A percentile compares a stretch with the other conserved stretches of the same genome.
These are phyloP conservation scores for Cyclopterus lumpus DNA, from an alignment of 2,797 vertebrate genomes.

Conservation along the genomic window DNA sequence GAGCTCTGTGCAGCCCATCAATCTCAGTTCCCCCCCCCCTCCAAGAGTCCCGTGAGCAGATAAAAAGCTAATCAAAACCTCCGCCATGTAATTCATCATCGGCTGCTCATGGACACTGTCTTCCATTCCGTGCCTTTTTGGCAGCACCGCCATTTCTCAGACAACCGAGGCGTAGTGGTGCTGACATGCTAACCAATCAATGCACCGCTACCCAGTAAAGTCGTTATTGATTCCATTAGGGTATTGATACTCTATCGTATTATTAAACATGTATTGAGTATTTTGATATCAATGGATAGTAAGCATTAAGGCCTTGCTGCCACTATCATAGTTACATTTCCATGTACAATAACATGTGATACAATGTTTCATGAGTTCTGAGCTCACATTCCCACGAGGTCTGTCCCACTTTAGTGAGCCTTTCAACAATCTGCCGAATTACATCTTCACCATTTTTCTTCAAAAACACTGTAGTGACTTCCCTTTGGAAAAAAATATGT, in stretches of 20 bases:
- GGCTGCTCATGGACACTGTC: constrained; percentile 60
- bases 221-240: constrained; percentile 22
- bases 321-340: neutral
- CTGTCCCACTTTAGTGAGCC: constrained; percentile 38
- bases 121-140: constrained; percentile 43
- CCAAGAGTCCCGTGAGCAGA: constrained; percentile 72
- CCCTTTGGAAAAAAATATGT: neutral
- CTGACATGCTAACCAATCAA: constrained; percentile 57
- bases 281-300: neutral
- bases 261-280: constrained; percentile 6
- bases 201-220: constrained; percentile 21
- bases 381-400: constrained; percentile 11
- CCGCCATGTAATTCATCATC: constrained; percentile 72
- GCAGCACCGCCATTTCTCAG: constrained; percentile 54
- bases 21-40: constrained; percentile 66
- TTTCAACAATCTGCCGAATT: constrained; percentile 51
- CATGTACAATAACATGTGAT: neutral
- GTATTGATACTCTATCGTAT: constrained; percentile 12
- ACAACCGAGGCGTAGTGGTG: constrained; percentile 36
- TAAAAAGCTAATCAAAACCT: constrained; percentile 82
- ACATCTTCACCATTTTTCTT: constrained; percentile 19
- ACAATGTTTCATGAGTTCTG: neutral
- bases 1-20: constrained; percentile 62
- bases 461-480: constrained; percentile 5
- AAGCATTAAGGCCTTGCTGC: neutral